Conservation (phyloP, 2,113 vertebrate genomes). For the Beaufortia kweichowensis region DNA sequence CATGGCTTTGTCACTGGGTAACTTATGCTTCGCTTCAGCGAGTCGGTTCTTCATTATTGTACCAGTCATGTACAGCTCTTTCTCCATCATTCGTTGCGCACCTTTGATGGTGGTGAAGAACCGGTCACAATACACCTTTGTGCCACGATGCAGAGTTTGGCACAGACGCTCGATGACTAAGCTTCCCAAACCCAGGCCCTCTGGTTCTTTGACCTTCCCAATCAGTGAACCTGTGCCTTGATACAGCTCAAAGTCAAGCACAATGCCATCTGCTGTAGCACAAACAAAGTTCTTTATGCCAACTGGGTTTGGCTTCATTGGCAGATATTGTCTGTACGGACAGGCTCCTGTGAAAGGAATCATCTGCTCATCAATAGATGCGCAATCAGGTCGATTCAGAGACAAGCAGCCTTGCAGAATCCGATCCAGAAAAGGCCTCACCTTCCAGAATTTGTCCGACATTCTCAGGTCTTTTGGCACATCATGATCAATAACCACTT, state of each 20-base stretch:
- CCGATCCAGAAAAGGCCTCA: constrained; percentile 8
- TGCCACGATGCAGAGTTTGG: constrained; percentile 38
- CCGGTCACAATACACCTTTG: constrained; percentile 28
- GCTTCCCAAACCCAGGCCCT: background rate
- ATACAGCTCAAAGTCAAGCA: background rate
- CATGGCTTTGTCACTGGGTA: constrained; percentile 17
- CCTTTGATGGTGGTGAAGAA: constrained; percentile 34
- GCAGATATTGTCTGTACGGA: constrained; percentile 25
- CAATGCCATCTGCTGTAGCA: background rate
- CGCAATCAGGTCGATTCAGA: background rate
- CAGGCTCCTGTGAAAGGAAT: constrained; percentile 32
- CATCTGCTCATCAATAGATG: constrained; percentile 11
- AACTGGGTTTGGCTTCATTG: constrained; percentile 25
- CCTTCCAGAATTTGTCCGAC: constrained; percentile 11
- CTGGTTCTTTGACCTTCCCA: too few relatives aligned
- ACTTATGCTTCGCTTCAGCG: background rate
- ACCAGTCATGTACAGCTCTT: constrained; percentile 32
- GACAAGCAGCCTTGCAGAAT: background rate
- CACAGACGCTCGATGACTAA: constrained; percentile 30
- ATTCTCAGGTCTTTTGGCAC: constrained; percentile 29
- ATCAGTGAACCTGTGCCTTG: background rate
- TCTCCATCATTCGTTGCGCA: constrained; percentile 27
- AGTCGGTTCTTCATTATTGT: constrained; percentile 43
- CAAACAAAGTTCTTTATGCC: constrained; percentile 37
- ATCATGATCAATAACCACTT: constrained; percentile 36